These are phyloP conservation scores for Apodemia zela DNA, from an alignment of 2,888 invertebrate genomes.

Conservation along the genomic window DNA sequence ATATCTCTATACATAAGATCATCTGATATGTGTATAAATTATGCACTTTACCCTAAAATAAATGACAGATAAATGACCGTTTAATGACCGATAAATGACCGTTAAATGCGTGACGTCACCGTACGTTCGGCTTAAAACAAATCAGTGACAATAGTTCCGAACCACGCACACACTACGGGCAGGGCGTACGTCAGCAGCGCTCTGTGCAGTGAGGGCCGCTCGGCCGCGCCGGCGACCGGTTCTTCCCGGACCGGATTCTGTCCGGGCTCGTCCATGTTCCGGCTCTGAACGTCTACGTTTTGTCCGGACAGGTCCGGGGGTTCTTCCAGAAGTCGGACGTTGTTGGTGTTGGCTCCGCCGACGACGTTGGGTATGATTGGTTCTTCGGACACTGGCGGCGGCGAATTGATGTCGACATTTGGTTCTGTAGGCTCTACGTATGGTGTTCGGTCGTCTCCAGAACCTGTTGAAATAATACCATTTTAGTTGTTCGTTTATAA, in stretches of 20 bases:
- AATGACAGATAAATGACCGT: slow-evolving; percentile 21
- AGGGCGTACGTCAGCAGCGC: slow-evolving; percentile 88
- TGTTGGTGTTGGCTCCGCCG: slow-evolving; percentile 46
- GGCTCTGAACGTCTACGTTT: slow-evolving; percentile 16
- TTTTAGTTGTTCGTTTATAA: not conserved
- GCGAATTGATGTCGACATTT: slow-evolving; percentile 32
- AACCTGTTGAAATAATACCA: slow-evolving; percentile 41
- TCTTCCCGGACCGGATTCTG: slow-evolving; percentile 40
- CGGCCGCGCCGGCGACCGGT: slow-evolving; percentile 52
- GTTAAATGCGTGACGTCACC: slow-evolving; percentile 24
- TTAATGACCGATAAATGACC: slow-evolving; percentile 29
- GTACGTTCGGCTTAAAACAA: slow-evolving; percentile 82
- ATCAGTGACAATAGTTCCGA: slow-evolving; percentile 90
- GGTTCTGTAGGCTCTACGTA: slow-evolving; percentile 38
- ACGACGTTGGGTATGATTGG: slow-evolving; percentile 51
- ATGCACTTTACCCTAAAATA: slow-evolving; percentile 24
- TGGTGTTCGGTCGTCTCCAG: slow-evolving; percentile 40
- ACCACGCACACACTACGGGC: slow-evolving; percentile 92
- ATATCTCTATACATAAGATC: no score
- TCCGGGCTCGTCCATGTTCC: slow-evolving; percentile 17
- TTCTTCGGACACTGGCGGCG: slow-evolving; percentile 38
- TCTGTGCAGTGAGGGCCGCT: slow-evolving; percentile 75
- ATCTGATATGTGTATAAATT: slow-evolving; percentile 22
- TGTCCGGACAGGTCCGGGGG: slow-evolving; percentile 24
- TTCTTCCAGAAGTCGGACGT: slow-evolving; percentile 40